Evolutionary conservation across 2,113 vertebrate species (phyloP).

Genomic region (Cephalopterus ornatus): DNA sequence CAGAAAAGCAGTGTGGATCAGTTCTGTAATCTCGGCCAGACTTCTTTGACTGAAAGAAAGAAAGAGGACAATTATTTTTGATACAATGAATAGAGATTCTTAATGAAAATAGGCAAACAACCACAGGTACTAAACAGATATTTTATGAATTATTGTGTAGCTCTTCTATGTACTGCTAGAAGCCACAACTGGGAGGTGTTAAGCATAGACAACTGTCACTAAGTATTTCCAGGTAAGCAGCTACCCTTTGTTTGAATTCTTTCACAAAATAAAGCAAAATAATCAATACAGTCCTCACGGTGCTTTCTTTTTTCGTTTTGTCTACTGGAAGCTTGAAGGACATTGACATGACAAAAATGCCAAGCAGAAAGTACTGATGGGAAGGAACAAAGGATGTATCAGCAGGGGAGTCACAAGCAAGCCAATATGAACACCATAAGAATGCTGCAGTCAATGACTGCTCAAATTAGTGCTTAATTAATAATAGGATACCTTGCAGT

Average conservation of each 20-base stretch:
- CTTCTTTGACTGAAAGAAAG: constrained; percentile 85
- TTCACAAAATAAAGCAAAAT: neutral
- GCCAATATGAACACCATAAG: neutral
- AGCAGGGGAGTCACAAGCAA: neutral
- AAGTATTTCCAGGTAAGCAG: neutral
- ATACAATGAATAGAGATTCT: neutral
- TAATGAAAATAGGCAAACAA: neutral
- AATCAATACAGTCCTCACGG: neutral
- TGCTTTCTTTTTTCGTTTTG: neutral
- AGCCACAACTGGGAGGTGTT: neutral
- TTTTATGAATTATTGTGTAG: neutral
- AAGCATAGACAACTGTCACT: neutral
- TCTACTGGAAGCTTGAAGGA: constrained; percentile 15
- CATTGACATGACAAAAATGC: constrained; percentile 25
- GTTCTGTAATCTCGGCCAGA: constrained; percentile 94
- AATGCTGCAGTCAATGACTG: neutral
- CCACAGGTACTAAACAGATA: neutral
- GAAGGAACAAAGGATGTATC: constrained; percentile 11
- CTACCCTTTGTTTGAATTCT: neutral
- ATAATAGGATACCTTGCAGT: constrained; percentile 12
- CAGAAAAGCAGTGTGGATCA: constrained; percentile 96
- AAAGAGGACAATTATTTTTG: constrained; percentile 10
- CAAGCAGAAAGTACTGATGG: neutral
- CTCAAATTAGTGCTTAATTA: constrained; percentile 12
- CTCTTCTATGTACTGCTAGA: neutral